phyloP scores from a whole-genome alignment of 2,113 vertebrate genomes.

The Trichechus manatus region DNA sequence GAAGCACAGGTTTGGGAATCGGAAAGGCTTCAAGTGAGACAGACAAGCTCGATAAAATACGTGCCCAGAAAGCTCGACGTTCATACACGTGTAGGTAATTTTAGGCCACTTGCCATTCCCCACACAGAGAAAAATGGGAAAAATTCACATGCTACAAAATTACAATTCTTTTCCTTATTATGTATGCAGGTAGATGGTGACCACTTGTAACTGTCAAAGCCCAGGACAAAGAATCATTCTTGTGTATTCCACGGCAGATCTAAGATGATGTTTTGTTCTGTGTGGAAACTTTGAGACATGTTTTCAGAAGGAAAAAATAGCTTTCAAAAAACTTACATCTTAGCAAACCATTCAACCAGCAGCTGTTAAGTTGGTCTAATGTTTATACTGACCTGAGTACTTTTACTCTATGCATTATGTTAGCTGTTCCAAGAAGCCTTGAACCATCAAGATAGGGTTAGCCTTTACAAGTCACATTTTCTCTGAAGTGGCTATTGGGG shows the following conservation, averaged over 20 bases:
- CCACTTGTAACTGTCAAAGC: slow-evolving; percentile 3
- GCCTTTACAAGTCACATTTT: slow-evolving; percentile 91
- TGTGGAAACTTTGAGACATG: slow-evolving; percentile 81
- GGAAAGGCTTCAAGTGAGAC: neutral
- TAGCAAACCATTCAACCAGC: slow-evolving; percentile 83
- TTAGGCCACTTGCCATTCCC: neutral
- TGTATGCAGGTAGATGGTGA: neutral
- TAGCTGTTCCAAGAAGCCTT: slow-evolving; percentile 88
- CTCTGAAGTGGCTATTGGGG: slow-evolving; percentile 90
- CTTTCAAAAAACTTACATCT: slow-evolving; percentile 83
- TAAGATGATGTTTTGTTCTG: slow-evolving; percentile 81
- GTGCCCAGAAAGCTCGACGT: neutral
- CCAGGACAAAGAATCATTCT: slow-evolving; percentile 44
- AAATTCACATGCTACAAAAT: neutral
- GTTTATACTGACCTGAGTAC: slow-evolving; percentile 88
- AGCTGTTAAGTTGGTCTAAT: slow-evolving; percentile 87
- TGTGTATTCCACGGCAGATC: slow-evolving; percentile 67
- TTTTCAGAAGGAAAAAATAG: slow-evolving; percentile 80
- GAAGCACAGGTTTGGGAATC: neutral
- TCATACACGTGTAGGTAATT: neutral
- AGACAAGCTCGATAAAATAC: neutral
- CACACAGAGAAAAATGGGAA: neutral
- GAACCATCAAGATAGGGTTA: slow-evolving; percentile 90
- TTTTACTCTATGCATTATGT: slow-evolving; percentile 85
- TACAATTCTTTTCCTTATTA: neutral